Evolutionary conservation across 30 jellyfish, hydroid and myxozoan species (phyloP).

Genomic region (Mastigias papua): DNA sequence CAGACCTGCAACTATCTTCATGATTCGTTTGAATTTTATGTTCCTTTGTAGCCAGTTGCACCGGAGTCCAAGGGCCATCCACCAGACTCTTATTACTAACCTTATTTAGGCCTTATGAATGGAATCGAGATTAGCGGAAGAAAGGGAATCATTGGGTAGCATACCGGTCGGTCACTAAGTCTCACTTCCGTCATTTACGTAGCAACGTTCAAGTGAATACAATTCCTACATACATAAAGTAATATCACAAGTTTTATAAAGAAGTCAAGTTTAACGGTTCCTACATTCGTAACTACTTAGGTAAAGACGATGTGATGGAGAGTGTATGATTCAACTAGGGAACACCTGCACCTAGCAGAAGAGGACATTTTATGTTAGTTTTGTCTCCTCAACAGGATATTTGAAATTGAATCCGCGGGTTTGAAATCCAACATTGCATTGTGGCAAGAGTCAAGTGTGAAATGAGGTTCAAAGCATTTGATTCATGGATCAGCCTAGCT

Average conservation of each 20-base stretch:
- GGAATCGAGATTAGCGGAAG: neutral
- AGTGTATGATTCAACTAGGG: too few species aligned
- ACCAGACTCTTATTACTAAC: neutral
- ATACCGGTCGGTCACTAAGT: neutral
- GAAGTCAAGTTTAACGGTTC: neutral
- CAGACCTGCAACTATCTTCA: slow-evolving; percentile 34
- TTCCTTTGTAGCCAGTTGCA: slow-evolving; percentile 40
- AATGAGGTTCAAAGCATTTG: too few species aligned
- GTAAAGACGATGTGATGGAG: too few species aligned
- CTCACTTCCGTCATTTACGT: neutral
- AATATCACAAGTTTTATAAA: neutral
- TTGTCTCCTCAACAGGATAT: too few species aligned
- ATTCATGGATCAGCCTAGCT: too few species aligned
- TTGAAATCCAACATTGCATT: too few species aligned
- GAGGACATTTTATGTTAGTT: too few species aligned
- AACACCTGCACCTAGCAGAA: too few species aligned
- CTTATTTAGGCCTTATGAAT: neutral
- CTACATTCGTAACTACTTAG: neutral
- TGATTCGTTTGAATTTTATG: slow-evolving; percentile 36
- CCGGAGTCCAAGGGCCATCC: slow-evolving; percentile 36
- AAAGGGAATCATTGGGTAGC: neutral
- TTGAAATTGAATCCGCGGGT: too few species aligned
- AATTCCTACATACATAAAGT: neutral
- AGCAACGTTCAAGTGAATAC: neutral
- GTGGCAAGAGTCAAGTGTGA: too few species aligned